A percentile compares a stretch with the other conserved stretches of the same genome.
phyloP scores from a whole-genome alignment of 2,113 vertebrate genomes.

The Syngnathus scovelli region DNA sequence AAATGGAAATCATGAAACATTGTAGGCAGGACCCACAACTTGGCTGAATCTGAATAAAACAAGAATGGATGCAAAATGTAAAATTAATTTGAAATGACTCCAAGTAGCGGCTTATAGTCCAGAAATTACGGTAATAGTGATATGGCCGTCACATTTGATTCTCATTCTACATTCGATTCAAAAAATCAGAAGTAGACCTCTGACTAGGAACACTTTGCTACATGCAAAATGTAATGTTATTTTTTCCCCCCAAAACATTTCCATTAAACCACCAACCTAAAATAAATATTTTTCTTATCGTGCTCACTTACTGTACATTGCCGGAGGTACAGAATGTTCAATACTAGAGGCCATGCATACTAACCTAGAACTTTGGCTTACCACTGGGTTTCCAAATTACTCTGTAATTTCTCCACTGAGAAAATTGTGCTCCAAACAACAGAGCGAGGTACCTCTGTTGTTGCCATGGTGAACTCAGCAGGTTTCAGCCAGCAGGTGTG shows the following conservation, averaged over 20 bases:
- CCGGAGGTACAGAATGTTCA: neutral
- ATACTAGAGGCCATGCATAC: neutral
- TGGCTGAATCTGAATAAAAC: neutral
- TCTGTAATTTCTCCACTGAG: conserved; percentile 14
- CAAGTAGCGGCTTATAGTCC: no score
- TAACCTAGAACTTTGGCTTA: conserved; percentile 7
- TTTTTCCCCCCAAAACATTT: no score
- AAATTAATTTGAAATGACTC: no score
- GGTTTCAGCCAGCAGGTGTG: conserved; percentile 21
- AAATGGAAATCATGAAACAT: neutral
- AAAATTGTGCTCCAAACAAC: conserved; percentile 19
- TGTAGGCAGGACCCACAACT: neutral
- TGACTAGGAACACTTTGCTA: no score
- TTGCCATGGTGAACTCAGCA: conserved; percentile 52
- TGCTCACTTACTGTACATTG: neutral
- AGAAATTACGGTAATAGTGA: no score
- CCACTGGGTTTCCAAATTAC: neutral
- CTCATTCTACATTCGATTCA: no score
- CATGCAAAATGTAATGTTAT: neutral
- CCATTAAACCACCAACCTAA: neutral
- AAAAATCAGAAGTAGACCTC: no score
- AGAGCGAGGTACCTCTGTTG: conserved; percentile 22
- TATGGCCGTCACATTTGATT: no score
- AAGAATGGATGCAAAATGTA: neutral
- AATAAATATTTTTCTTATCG: neutral